Base-by-base conservation (phyloP, 2,888 invertebrate genomes). In the Microplitis manilae region DNA sequence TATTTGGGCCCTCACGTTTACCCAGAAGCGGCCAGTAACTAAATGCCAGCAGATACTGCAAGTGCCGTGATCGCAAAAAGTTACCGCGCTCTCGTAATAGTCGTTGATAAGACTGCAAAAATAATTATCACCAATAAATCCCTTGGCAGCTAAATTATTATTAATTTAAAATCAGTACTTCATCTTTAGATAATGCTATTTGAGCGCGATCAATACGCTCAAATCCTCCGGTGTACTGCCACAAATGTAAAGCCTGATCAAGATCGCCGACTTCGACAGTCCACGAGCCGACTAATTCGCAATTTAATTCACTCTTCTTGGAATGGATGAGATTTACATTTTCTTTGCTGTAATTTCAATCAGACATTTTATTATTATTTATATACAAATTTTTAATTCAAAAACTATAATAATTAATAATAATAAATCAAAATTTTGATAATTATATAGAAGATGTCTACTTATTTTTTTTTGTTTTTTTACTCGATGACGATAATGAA, bases 181-280 rank as follows among this genome's bases (percentile, higher is more conserved):
- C 90, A 90, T 95, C 95, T 85, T 93, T 92, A 82, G 91, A 92
- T 71, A 96, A 92, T 79, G 94, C 89, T 81, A 92, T 91, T 87
- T 95, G 94, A 41, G 95, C 94, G 84, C 93, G 92, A 90, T 97
- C 97, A 85, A 97, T 94, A 84, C 94, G 94, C 87, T 95, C 94
- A 87, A 97, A 99, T 30, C 99, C 99, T 70, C 98, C 97, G 9
- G 94, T 95, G 89, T 97, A 98, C 86, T 95, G 94, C 98, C 98
- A 99, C 76, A 99, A 92, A 90, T 99, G 98, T 79, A 99, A 92
- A 17, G 95, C 97, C 91, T 99, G 99, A 92, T 99, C 99, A 92
- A 98, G 95, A 88, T 99, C 98, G 59, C 99, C 99, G 61, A 97
- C 96, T 74, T 95, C 95, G 1, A 98, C 98, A 0, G 95, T 96